Percentiles rank a stretch among this genome's conserved stretches.
Evolutionary conservation across 2,888 invertebrate species (phyloP).

Genomic region (Entomobrya multifasciata): DNA sequence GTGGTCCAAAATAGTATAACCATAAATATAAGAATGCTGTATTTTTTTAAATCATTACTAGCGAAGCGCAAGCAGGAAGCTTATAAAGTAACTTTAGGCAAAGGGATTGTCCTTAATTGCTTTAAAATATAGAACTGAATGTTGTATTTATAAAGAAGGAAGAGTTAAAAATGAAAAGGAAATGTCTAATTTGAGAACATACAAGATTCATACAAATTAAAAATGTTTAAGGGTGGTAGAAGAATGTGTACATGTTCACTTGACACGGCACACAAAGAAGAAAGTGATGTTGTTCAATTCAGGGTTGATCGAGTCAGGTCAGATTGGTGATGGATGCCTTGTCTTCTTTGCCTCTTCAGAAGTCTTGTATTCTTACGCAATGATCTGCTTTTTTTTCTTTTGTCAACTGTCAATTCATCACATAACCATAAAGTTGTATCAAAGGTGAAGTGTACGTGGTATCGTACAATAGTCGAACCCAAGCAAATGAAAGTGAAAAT

Average conservation of each 20-base stretch:
- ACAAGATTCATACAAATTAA: constrained; percentile 45
- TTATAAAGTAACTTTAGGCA: background rate
- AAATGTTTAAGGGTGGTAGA: background rate
- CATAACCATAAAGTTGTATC: background rate
- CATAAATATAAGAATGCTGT: background rate
- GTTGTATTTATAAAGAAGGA: background rate
- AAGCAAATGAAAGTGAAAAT: background rate
- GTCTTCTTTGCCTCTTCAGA: background rate
- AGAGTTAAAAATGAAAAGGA: constrained; percentile 32
- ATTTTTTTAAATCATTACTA: background rate
- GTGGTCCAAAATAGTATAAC: constrained; percentile 49
- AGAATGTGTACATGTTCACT: background rate
- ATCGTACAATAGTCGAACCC: background rate
- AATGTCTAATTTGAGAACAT: constrained; percentile 58
- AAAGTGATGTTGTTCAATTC: background rate
- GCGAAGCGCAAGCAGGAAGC: background rate
- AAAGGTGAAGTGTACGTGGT: constrained; percentile 12
- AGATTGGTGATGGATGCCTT: constrained; percentile 43
- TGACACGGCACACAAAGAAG: background rate
- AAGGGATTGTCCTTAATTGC: background rate
- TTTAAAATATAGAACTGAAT: background rate
- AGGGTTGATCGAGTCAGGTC: constrained; percentile 37
- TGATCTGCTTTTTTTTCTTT: background rate
- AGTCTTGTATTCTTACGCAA: constrained; percentile 3
- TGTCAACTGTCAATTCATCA: constrained; percentile 63